phyloP scores from a whole-genome alignment of 2,113 vertebrate species.

The Oncorhynchus kisutch region DNA sequence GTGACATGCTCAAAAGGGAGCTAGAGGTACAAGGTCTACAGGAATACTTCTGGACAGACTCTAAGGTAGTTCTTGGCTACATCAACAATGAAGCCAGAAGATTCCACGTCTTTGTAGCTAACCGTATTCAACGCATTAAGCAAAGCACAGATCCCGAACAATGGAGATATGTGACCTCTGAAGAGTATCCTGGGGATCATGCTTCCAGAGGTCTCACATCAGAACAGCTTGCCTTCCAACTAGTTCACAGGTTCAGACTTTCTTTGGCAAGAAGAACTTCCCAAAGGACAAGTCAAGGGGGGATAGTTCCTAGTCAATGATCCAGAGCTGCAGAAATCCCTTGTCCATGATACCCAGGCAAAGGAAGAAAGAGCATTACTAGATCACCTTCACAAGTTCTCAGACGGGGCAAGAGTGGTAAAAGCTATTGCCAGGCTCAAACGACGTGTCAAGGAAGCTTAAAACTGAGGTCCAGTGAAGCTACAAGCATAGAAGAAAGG shows the following conservation, averaged over 20 bases:
- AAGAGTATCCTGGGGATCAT: no score
- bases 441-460: background rate
- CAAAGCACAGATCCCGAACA: background rate
- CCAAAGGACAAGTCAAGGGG: background rate
- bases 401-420: background rate
- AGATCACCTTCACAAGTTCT: background rate
- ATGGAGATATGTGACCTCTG: no score
- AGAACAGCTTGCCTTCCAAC: background rate
- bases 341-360: background rate
- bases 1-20: no score
- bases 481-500: slow-evolving; percentile 4
- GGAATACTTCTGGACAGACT: no score
- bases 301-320: background rate
- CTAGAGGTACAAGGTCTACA: no score
- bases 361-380: background rate
- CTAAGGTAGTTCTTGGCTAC: no score
- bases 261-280: background rate
- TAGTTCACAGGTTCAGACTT: background rate
- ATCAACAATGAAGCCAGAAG: no score
- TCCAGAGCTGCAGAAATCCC: background rate
- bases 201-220: no score
- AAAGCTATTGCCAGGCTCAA: no score
- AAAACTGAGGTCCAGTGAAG: background rate
- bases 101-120: slow-evolving; percentile 1
- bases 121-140: background rate